phyloP scores from a whole-genome alignment of 2,113 vertebrate genomes.

The Sigmodon hispidus region DNA sequence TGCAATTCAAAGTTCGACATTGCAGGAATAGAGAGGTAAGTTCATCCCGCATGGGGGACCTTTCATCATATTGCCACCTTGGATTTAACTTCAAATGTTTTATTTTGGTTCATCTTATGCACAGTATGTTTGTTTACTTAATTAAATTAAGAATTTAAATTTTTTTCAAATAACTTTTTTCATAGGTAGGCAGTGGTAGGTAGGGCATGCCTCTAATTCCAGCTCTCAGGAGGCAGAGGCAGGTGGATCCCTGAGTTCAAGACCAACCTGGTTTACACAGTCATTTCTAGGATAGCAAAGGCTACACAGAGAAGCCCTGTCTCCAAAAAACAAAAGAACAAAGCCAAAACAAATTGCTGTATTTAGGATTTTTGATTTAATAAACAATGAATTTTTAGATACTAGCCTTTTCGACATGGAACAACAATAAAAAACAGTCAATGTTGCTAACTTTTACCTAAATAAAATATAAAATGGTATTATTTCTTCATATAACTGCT shows the following conservation, averaged over 20 bases:
- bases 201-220: not conserved
- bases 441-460: not conserved
- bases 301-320: not conserved
- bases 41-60: not conserved
- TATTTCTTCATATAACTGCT: not conserved
- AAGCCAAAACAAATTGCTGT: not conserved
- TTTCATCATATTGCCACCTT: not conserved
- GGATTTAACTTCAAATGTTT: not conserved
- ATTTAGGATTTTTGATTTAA: not conserved
- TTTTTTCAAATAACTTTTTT: not conserved
- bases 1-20: constrained; percentile 27
- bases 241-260: not conserved
- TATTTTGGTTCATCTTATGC: not conserved
- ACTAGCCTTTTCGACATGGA: not conserved
- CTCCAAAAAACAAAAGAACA: not conserved
- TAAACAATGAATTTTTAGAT: not conserved
- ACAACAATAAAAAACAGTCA: not conserved
- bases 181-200: not conserved
- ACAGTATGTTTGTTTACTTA: not conserved
- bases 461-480: not conserved
- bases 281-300: not conserved
- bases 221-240: not conserved
- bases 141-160: not conserved
- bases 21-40: not conserved
- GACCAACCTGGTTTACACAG: not conserved